A percentile compares a stretch with the other conserved stretches of the same genome.
phyloP scores from a whole-genome alignment of 2,888 invertebrate genomes.

The Acleris emargana region DNA sequence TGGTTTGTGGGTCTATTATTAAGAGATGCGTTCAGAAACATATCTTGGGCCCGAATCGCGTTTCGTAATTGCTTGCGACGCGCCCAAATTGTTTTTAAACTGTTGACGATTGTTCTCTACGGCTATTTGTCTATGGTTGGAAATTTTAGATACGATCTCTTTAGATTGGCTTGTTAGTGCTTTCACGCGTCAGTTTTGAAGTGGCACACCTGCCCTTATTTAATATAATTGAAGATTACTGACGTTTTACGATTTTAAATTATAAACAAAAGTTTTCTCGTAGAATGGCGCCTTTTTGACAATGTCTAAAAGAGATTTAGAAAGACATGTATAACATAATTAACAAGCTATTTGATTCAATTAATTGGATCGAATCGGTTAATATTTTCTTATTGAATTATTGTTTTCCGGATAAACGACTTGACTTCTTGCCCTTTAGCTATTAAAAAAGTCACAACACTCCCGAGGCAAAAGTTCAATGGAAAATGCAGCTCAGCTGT shows the following conservation, averaged over 20 bases:
- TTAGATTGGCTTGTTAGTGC: slow-evolving; percentile 58
- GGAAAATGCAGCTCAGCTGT: not conserved
- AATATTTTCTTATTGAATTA: too few species aligned
- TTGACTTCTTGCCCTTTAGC: not conserved
- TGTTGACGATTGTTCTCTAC: slow-evolving; percentile 77
- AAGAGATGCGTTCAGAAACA: slow-evolving; percentile 74
- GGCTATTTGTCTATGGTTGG: slow-evolving; percentile 80
- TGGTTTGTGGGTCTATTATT: slow-evolving; percentile 73
- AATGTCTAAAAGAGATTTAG: too few species aligned
- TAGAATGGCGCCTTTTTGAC: too few species aligned
- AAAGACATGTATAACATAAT: too few species aligned
- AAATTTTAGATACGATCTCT: slow-evolving; percentile 67
- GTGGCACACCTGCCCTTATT: slow-evolving; percentile 32
- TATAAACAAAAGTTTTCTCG: not conserved
- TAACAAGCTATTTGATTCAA: too few species aligned
- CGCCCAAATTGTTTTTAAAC: slow-evolving; percentile 80
- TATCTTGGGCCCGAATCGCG: slow-evolving; percentile 72
- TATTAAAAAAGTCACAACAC: not conserved
- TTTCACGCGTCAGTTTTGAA: slow-evolving; percentile 59
- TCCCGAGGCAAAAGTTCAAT: not conserved
- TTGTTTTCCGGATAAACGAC: not conserved
- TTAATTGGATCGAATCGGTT: too few species aligned
- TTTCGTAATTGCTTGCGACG: slow-evolving; percentile 77
- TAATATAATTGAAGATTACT: slow-evolving; percentile 15
- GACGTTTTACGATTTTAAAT: slow-evolving; percentile 25